Base-by-base conservation (phyloP, 1,140 invertebrate species). In the Pseudomyrmex dendroicus region DNA sequence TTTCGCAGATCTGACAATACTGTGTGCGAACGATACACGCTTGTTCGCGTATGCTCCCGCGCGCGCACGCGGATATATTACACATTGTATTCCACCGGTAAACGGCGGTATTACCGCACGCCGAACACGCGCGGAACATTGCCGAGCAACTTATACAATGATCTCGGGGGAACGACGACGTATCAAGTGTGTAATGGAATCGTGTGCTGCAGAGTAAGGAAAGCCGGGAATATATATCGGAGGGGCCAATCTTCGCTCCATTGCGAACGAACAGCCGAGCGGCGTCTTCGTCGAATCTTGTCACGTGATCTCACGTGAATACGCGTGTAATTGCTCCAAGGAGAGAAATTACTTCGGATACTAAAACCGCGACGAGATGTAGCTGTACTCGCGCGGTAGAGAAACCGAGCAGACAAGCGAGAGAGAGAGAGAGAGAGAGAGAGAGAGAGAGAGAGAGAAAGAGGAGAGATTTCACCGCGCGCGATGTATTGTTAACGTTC, bases 61-160 rank as follows among this genome's bases (percentile, higher is more conserved):
- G 35, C 59, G n/a, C 25, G 56, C 64, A 17, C 50, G 46, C 59
- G n/a, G 66, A 88, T 84, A 87, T 78, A 88, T 87, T 87, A 76
- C 74, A 87, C 83, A 82, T 88, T 88, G 86, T 88, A 88, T 87
- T 88, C 76, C 66, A 20, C 59, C 25, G 67, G 62, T 84, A 88
- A 86, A 87, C 83, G 86, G 73, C 57, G 83, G 80, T 82, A 88
- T 89, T 89, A 85, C 86, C 70, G 52, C 44, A 20, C 50, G 48
- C 22, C 20, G 22, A 63, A 54, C 63, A 84, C 57, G 68, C 62
- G 64, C 64, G 35, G 35, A 35, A 35, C 35, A 35, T 35, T 35
- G 35, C 35, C 35, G 35, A 35, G 35, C 46, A 80, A 68, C 57
- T 87, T 67, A 64, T 57, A 84, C 85, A 72, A 83, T 83, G 67